A percentile compares a stretch with the other conserved stretches of the same genome.
These are phyloP conservation scores for Sebastolobus alascanus DNA, from an alignment of 2,797 vertebrate species.

Conservation along the genomic window DNA sequence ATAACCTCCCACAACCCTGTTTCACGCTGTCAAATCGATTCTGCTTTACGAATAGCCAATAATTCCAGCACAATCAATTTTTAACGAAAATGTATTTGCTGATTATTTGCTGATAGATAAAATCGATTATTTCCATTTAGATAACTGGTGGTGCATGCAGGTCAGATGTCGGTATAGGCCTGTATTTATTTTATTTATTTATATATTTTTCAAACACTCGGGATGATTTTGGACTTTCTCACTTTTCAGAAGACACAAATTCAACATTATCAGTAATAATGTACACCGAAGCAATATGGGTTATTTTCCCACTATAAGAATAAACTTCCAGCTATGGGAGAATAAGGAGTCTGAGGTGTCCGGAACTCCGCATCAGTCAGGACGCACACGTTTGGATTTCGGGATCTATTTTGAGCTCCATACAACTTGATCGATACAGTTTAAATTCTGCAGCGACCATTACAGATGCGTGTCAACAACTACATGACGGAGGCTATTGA, in stretches of 20 bases:
- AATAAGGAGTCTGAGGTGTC: neutral
- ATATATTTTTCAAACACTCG: neutral
- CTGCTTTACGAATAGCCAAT: neutral
- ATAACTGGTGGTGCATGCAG: neutral
- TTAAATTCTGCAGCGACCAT: neutral
- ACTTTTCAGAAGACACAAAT: neutral
- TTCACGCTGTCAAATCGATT: neutral
- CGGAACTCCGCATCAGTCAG: constrained; percentile 16
- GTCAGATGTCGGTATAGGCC: neutral
- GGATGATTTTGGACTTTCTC: neutral
- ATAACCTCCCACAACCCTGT: neutral
- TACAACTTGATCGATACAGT: constrained; percentile 12
- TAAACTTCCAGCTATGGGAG: neutral
- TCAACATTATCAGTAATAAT: neutral
- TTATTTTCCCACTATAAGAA: rapidly evolving
- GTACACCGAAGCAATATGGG: neutral
- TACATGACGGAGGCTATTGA: neutral
- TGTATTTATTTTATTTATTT: neutral
- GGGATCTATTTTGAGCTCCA: neutral
- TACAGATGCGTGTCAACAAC: neutral
- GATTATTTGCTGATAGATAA: neutral
- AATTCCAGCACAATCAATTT: neutral
- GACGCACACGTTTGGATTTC: constrained; percentile 11
- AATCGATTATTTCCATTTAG: neutral
- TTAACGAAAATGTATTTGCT: neutral